Evolutionary conservation across 2,888 invertebrate genomes (phyloP), one percentile per base, ranked within the genome.

Genomic region (Branchellion lobata): DNA sequence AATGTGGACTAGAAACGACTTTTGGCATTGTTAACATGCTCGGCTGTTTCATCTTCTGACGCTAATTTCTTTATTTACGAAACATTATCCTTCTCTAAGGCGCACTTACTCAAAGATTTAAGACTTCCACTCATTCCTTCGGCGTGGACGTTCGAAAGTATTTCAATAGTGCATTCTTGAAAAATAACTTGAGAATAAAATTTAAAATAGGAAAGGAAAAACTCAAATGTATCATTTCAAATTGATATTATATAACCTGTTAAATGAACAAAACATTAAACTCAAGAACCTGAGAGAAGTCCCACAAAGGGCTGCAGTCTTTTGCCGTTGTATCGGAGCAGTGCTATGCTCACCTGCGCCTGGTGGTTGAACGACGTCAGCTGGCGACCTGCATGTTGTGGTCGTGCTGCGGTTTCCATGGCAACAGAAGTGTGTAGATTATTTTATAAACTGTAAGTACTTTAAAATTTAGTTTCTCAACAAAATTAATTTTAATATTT

Each of bases 311-410:
- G 77, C 33, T 77, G 78, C 51, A 77, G 40, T 21, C 29, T 80
- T 51, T 53, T 51, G 31, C 40, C 47, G 36, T 53, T 68, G 33
- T 77, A 47, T 53, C 18, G 24, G 8, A 77, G 31, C 31, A 65
- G 76, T 21, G 77, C 80, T 29, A 80, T 77, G 53, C 24, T 65
- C n/a, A 80, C 77, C 31, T 40, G 57, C 1, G 76, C 76, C 68
- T 76, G 76, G 77, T 80, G 68, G 77, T 80, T 77, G 72, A 80
- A 80, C 31, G 76, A 53, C 33, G 69, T 69, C 76, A 80, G 36
- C 57, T 80, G 80, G n/a, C 34, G 68, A 33, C 80, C 80, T 40
- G 40, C 40, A 40, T 40, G 40, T 40, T 40, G 40, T 40, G 40
- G 40, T 8, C 5, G 40, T n/a, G n/a, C n/a, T n/a, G n/a, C n/a